These are phyloP conservation scores for Ailurus styani DNA, from an alignment of 2,113 vertebrate genomes.

Conservation along the genomic window DNA sequence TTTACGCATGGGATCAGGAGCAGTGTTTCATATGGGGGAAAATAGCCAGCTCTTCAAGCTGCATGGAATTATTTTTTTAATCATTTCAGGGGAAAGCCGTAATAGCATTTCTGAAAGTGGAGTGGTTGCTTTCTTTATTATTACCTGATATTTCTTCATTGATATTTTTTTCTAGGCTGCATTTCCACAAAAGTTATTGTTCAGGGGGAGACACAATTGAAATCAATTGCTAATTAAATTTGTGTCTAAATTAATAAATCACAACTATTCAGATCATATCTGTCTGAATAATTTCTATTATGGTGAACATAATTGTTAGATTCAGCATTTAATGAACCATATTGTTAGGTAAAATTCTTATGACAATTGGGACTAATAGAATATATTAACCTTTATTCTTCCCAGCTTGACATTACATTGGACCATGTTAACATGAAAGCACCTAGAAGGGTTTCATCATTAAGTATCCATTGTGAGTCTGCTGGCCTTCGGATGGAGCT, in stretches of 20 bases:
- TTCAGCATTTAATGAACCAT: conserved; percentile 81
- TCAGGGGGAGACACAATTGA: conserved; percentile 74
- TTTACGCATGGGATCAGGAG: neutral
- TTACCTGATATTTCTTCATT: conserved; percentile 47
- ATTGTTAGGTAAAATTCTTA: conserved; percentile 83
- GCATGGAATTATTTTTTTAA: neutral
- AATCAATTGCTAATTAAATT: conserved; percentile 84
- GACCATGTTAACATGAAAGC: conserved; percentile 78
- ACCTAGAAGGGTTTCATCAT: conserved; percentile 78
- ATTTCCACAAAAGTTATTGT: conserved; percentile 74
- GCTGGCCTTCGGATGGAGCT: conserved; percentile 66
- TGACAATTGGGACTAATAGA: conserved; percentile 85
- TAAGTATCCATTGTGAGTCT: conserved; percentile 78
- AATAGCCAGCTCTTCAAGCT: neutral
- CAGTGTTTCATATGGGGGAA: neutral
- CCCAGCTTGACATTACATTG: conserved; percentile 79
- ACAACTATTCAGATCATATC: conserved; percentile 80
- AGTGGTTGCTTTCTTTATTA: neutral
- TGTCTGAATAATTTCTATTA: conserved; percentile 83
- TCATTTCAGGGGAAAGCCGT: neutral
- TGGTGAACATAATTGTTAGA: conserved; percentile 80
- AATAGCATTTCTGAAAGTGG: neutral
- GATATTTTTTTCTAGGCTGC: conserved; percentile 47
- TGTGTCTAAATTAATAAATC: conserved; percentile 84
- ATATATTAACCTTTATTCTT: conserved; percentile 85